phyloP scores from a whole-genome alignment of 2,888 invertebrate genomes.

The Steinernema scapterisci region DNA sequence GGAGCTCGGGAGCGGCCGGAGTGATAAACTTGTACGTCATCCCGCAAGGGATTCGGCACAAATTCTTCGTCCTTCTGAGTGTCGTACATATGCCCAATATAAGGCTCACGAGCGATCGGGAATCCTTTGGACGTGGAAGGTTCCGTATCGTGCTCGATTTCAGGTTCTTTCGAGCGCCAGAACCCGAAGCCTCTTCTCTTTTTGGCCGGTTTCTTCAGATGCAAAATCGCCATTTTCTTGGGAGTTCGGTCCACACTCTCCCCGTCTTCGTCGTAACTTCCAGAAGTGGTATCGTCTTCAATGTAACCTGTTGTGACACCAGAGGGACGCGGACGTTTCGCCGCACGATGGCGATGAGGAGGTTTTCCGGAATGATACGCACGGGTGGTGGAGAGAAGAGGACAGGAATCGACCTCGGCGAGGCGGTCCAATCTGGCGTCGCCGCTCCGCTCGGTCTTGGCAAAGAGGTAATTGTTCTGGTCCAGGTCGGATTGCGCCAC shows the following conservation, averaged over 20 bases:
- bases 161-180: not conserved
- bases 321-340: not conserved
- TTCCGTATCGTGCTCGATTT: conserved; percentile 5
- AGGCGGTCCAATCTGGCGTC: conserved; percentile 16
- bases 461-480: conserved; percentile 29
- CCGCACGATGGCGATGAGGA: not conserved
- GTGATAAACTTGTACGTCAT: conserved; percentile 39
- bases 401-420: conserved; percentile 32
- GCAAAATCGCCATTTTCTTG: conserved; percentile 20
- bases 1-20: conserved; percentile 37
- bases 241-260: not conserved
- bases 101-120: conserved; percentile 33
- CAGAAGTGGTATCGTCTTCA: not conserved
- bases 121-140: conserved; percentile 17
- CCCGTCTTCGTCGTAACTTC: no score
- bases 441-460: not conserved
- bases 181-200: not conserved
- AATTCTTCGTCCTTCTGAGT: conserved; percentile 36
- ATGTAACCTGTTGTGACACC: conserved; percentile 5
- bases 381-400: not conserved
- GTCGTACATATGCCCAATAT: conserved; percentile 41
- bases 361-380: conserved; percentile 14
- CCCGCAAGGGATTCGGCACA: conserved; percentile 38
- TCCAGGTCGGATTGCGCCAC: not conserved
- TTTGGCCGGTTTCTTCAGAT: not conserved